Evolutionary conservation across 2,797 vertebrate genomes (phyloP).

Genomic region (Sebastes reedi): DNA sequence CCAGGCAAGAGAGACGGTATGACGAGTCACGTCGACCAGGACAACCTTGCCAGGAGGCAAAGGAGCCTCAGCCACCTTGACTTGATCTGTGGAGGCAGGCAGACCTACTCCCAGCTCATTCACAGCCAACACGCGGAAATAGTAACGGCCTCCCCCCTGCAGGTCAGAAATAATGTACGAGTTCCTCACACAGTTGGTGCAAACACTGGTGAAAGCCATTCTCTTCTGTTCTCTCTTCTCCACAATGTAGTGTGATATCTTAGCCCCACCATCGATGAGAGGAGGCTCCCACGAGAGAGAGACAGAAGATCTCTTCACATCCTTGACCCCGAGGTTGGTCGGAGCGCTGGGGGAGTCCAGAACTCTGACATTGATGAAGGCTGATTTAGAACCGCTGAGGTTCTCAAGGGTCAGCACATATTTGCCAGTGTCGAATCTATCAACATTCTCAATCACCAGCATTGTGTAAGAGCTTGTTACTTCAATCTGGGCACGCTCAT

Average conservation of each 20-base stretch:
- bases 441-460: conserved; percentile 96
- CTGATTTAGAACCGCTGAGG: conserved; percentile 94
- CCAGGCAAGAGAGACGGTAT: conserved; percentile 93
- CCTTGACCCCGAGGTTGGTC: conserved; percentile 89
- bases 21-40: conserved; percentile 92
- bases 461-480: conserved; percentile 96
- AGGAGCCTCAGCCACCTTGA: conserved; percentile 93
- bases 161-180: conserved; percentile 91
- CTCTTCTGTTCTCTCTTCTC: conserved; percentile 97
- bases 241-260: conserved; percentile 97
- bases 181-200: conserved; percentile 93
- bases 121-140: conserved; percentile 94
- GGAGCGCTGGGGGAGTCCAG: conserved; percentile 97
- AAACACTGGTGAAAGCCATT: conserved; percentile 93
- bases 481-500: conserved; percentile 94
- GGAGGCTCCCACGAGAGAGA: conserved; percentile 95
- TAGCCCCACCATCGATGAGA: conserved; percentile 95
- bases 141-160: conserved; percentile 92
- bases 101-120: conserved; percentile 96
- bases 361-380: conserved; percentile 96
- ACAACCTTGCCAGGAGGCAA: conserved; percentile 92
- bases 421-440: conserved; percentile 98
- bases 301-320: conserved; percentile 93
- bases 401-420: conserved; percentile 96
- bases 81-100: conserved; percentile 88